Evolutionary conservation across 1,140 invertebrate species (phyloP).

Genomic region (Drosophila lacertosa): DNA sequence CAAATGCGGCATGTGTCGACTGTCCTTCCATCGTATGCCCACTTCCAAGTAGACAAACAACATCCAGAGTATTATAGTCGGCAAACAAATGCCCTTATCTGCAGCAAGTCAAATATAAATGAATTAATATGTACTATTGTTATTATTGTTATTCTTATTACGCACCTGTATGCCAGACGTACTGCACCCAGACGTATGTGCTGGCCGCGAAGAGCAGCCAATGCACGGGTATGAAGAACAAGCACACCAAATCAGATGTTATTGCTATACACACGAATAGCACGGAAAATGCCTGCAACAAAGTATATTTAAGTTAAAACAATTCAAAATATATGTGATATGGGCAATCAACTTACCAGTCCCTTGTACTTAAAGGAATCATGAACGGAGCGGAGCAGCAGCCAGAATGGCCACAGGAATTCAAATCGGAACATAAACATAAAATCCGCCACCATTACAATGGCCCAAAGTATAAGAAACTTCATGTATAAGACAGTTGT

Average conservation of each 20-base stretch:
- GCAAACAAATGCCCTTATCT: conserved; percentile 97
- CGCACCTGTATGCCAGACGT: conserved; percentile 98
- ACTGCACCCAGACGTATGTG: conserved; percentile 99
- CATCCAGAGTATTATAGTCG: conserved; percentile 97
- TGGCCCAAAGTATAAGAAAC: conserved; percentile 97
- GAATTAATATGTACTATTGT: conserved; percentile 2
- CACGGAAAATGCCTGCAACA: conserved; percentile 97
- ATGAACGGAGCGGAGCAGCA: conserved; percentile 97
- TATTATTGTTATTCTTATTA: not conserved
- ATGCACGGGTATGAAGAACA: conserved; percentile 99
- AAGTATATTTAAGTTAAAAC: conserved; percentile 54
- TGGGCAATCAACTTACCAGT: conserved; percentile 90
- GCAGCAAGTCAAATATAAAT: conserved; percentile 48
- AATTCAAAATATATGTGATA: not conserved
- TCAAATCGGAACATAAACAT: conserved; percentile 99
- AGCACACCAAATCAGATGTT: conserved; percentile 99
- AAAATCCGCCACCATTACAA: conserved; percentile 98
- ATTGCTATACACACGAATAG: conserved; percentile 99
- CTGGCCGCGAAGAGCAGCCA: conserved; percentile 99
- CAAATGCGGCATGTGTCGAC: conserved; percentile 94
- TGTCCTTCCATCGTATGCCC: conserved; percentile 93
- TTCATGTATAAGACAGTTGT: conserved; percentile 98
- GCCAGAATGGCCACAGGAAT: conserved; percentile 99
- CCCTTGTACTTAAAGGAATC: conserved; percentile 99
- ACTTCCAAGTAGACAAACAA: conserved; percentile 98